phyloP scores from a whole-genome alignment of 2,888 invertebrate species.

The Callyntrura sp. region DNA sequence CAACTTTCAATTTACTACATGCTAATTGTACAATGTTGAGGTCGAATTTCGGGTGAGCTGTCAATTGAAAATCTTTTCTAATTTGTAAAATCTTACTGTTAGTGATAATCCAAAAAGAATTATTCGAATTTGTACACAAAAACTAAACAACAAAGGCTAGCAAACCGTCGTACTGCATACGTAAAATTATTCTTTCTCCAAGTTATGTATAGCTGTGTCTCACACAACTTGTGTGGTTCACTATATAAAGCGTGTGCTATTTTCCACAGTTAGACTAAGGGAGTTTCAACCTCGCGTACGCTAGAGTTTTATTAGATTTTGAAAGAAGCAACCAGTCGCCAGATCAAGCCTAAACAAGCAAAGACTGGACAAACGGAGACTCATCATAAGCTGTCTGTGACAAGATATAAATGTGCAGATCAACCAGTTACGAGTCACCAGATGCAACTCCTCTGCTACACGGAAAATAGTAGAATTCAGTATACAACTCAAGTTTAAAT shows the following conservation, averaged over 20 bases:
- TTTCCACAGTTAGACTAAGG: constrained; percentile 41
- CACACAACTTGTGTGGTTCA: neutral
- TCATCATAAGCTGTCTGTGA: constrained; percentile 78
- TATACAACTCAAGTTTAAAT: constrained; percentile 57
- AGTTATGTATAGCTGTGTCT: constrained; percentile 8
- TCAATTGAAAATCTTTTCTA: constrained; percentile 49
- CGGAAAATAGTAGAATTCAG: constrained; percentile 62
- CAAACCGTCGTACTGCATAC: constrained; percentile 22
- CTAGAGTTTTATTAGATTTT: constrained; percentile 36
- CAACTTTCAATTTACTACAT: constrained; percentile 41
- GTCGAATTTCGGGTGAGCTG: constrained; percentile 77
- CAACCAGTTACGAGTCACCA: constrained; percentile 67
- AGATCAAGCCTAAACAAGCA: constrained; percentile 63
- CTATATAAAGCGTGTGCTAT: constrained; percentile 34
- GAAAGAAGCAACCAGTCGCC: constrained; percentile 71
- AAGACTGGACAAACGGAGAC: constrained; percentile 78
- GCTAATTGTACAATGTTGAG: constrained; percentile 40
- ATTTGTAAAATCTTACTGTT: constrained; percentile 51
- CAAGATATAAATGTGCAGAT: constrained; percentile 57
- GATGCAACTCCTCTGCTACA: constrained; percentile 73
- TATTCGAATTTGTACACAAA: constrained; percentile 40
- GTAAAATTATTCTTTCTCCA: neutral
- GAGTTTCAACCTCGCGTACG: constrained; percentile 36
- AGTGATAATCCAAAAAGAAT: constrained; percentile 24
- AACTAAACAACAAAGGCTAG: constrained; percentile 24